These are phyloP conservation scores for Podarcis siculus DNA, from an alignment of 2,797 vertebrate genomes.

Conservation along the genomic window DNA sequence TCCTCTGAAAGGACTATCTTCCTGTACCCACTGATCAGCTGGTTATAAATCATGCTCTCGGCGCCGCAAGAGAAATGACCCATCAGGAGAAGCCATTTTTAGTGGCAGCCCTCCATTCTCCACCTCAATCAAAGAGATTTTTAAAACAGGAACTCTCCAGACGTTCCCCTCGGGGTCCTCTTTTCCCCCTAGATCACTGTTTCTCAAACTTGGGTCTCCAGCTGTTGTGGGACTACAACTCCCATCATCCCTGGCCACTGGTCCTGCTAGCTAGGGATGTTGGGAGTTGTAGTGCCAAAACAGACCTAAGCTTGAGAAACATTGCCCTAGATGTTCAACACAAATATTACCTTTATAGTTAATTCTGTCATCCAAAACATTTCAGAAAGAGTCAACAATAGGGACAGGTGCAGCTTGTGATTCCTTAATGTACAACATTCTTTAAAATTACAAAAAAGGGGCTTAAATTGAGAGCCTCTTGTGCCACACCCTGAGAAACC, in stretches of 20 bases:
- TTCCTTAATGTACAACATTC: background rate
- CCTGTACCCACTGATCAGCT: too few relatives aligned
- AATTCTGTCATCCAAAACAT: background rate
- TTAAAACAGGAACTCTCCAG: background rate
- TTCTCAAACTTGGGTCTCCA: too few relatives aligned
- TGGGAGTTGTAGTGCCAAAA: too few relatives aligned
- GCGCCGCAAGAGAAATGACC: background rate
- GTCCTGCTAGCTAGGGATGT: too few relatives aligned
- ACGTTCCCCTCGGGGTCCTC: too few relatives aligned
- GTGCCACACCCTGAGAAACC: background rate
- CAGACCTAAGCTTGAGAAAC: too few relatives aligned
- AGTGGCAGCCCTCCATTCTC: background rate
- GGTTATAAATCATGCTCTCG: too few relatives aligned
- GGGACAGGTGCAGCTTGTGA: background rate
- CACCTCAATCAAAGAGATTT: too few relatives aligned
- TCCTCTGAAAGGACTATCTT: too few relatives aligned
- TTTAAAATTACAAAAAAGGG: background rate
- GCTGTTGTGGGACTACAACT: too few relatives aligned
- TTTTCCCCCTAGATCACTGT: too few relatives aligned
- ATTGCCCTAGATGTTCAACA: background rate
- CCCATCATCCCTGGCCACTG: too few relatives aligned
- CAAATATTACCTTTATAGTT: background rate
- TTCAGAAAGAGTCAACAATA: background rate
- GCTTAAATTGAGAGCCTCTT: accelerated
- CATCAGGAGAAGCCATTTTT: background rate